These are phyloP conservation scores for Ophthalmotilapia sp. DNA, from an alignment of 2,113 vertebrate genomes.

Conservation along the genomic window DNA sequence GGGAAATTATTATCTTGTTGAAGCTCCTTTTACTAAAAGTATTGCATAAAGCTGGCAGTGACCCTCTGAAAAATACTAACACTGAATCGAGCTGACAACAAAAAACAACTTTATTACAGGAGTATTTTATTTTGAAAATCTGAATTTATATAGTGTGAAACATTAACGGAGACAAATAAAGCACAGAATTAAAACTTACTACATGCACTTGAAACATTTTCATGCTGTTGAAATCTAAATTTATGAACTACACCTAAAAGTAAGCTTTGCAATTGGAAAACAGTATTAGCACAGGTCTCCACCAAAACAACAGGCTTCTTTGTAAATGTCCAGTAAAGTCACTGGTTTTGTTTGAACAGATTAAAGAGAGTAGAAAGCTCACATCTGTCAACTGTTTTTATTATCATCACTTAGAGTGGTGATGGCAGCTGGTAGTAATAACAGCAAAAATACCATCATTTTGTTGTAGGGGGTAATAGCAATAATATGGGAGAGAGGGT, in stretches of 20 bases:
- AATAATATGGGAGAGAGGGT: neutral
- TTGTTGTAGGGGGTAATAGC: neutral
- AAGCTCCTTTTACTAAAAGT: neutral
- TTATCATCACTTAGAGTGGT: neutral
- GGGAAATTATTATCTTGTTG: neutral
- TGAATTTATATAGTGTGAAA: neutral
- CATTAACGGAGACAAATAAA: neutral
- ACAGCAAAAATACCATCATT: neutral
- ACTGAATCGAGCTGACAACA: neutral
- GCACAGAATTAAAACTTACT: neutral
- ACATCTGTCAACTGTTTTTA: neutral
- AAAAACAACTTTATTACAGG: neutral
- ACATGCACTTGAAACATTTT: neutral
- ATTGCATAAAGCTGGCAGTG: neutral
- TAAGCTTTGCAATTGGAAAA: neutral
- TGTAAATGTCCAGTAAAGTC: neutral
- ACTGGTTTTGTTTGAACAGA: neutral
- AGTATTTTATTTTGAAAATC: neutral
- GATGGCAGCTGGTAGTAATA: neutral
- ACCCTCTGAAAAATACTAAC: neutral
- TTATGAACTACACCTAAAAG: neutral
- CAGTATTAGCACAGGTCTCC: neutral
- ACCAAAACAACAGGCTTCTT: neutral
- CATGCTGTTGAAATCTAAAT: neutral
- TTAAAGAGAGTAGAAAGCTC: neutral